Evolutionary conservation across 2,888 invertebrate genomes (phyloP).

Genomic region (Atherix ibis): DNA sequence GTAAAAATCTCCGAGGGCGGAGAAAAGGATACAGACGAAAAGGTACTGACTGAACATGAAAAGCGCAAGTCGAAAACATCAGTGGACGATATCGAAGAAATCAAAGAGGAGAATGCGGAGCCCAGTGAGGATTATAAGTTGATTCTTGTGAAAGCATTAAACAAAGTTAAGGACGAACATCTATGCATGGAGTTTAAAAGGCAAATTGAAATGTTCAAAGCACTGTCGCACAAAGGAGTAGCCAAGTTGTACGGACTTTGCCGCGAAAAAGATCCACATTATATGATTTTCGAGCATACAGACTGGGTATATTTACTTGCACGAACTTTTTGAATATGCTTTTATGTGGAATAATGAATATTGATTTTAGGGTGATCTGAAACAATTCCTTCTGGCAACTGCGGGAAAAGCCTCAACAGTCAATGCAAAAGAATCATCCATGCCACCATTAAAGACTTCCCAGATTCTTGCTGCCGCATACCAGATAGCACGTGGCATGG

Average conservation of each 20-base stretch:
- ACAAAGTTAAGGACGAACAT: conserved; percentile 60
- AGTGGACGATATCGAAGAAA: conserved; percentile 32
- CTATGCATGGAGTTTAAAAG: conserved; percentile 71
- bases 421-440: conserved; percentile 19
- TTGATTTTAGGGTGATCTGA: conserved; percentile 62
- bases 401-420: conserved; percentile 13
- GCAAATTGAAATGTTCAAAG: conserved; percentile 73
- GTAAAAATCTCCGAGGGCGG: conserved; percentile 14
- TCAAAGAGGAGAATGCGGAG: conserved; percentile 24
- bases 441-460: conserved; percentile 46
- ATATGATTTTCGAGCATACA: conserved; percentile 76
- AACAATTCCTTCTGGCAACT: conserved; percentile 64
- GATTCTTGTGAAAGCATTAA: conserved; percentile 62
- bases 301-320: conserved; percentile 61
- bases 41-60: conserved; percentile 17
- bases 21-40: conserved; percentile 18
- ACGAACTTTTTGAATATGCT: conserved; percentile 16
- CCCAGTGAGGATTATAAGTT: conserved; percentile 22
- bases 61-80: conserved; percentile 31
- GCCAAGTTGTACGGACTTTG: conserved; percentile 67
- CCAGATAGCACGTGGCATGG: conserved; percentile 70
- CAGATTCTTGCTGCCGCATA: conserved; percentile 52
- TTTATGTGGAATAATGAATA: conserved; percentile 10
- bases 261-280: conserved; percentile 70
- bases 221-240: conserved; percentile 69